These are phyloP conservation scores for Eptesicus fuscus DNA, from an alignment of 2,113 vertebrate species.

Conservation along the genomic window DNA sequence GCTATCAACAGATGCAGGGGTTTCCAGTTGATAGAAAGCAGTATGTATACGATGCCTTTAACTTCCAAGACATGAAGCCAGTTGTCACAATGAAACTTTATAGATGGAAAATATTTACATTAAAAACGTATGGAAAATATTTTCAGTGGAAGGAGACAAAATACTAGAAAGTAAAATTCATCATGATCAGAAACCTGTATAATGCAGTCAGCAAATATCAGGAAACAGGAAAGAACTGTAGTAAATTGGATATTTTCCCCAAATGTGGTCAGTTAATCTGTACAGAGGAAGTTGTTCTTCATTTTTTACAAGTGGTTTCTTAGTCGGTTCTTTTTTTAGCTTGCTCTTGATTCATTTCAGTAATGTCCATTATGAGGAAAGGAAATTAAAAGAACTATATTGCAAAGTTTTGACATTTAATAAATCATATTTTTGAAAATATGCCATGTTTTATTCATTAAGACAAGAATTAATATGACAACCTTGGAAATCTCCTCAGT, in stretches of 20 bases:
- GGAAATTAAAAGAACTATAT: slow-evolving; percentile 41
- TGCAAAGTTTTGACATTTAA: slow-evolving; percentile 37
- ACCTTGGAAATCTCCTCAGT: not conserved
- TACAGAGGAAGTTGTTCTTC: not conserved
- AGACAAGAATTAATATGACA: slow-evolving; percentile 26
- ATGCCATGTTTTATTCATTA: slow-evolving; percentile 53
- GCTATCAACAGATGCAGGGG: not conserved
- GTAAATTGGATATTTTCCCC: not conserved
- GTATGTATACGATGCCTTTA: not conserved
- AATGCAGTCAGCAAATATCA: not conserved
- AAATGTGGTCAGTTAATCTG: not conserved
- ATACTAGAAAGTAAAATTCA: not conserved
- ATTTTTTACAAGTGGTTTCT: not conserved
- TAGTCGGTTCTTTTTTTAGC: not conserved
- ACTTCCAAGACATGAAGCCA: not conserved
- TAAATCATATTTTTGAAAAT: slow-evolving; percentile 57
- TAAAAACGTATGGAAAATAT: not conserved
- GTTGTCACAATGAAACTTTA: not conserved
- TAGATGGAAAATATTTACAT: not conserved
- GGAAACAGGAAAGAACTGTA: not conserved
- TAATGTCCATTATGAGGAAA: not conserved
- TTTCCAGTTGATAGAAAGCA: not conserved
- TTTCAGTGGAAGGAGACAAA: not conserved
- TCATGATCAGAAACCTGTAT: not conserved
- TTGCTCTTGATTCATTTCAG: slow-evolving; percentile 26